Percentiles rank a stretch among this genome's conserved stretches.
phyloP scores from a whole-genome alignment of 2,797 vertebrate species.

The Delichon dasypus region DNA sequence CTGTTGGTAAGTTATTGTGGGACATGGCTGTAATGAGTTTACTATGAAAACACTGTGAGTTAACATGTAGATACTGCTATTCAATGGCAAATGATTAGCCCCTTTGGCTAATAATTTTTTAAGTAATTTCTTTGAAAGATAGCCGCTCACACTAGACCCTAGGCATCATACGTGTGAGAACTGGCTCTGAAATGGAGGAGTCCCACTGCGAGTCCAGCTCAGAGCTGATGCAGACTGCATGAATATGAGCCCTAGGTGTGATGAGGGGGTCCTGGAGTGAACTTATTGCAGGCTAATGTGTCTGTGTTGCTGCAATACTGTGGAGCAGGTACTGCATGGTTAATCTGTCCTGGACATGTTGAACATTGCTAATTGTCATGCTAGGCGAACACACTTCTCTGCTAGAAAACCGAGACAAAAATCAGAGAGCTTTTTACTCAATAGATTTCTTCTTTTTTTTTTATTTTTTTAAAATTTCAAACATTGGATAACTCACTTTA shows the following conservation, averaged over 20 bases:
- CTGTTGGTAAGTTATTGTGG: neutral
- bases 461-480: neutral
- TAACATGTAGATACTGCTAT: neutral
- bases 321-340: neutral
- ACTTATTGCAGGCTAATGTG: neutral
- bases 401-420: neutral
- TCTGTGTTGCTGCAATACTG: neutral
- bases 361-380: neutral
- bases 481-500: neutral
- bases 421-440: neutral
- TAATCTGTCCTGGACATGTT: neutral
- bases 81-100: neutral
- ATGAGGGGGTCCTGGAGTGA: neutral
- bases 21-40: neutral
- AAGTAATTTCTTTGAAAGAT: neutral
- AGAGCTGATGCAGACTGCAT: neutral
- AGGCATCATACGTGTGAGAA: neutral
- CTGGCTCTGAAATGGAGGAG: neutral
- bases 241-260: neutral
- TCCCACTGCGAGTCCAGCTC: neutral
- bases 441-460: neutral
- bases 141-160: neutral
- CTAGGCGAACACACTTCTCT: neutral
- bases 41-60: neutral
- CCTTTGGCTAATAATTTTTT: neutral